These are phyloP conservation scores for Thalpophila matura DNA, from an alignment of 2,888 invertebrate genomes.

Conservation along the genomic window DNA sequence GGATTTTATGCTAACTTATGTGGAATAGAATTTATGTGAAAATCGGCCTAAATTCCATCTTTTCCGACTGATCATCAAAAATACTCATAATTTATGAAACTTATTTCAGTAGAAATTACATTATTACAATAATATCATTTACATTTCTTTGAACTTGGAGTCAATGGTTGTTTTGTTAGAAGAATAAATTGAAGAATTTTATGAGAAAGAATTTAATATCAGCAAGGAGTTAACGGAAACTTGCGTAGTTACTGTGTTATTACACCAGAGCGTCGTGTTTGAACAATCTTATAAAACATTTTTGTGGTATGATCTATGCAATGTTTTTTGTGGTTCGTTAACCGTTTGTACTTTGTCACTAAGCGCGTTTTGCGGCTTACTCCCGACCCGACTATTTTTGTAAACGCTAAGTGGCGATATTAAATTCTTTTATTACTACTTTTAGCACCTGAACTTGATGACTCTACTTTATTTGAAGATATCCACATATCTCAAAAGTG, in stretches of 20 bases:
- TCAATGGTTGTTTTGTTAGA: conserved; percentile 9
- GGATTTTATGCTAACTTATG: conserved; percentile 5
- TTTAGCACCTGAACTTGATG: conserved; percentile 40
- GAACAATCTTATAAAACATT: conserved; percentile 56
- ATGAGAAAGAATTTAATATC: conserved; percentile 41
- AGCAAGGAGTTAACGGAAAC: conserved; percentile 57
- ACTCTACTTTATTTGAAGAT: conserved; percentile 42
- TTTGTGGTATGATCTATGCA: conserved; percentile 57
- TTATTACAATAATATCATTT: conserved; percentile 17
- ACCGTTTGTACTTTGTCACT: conserved; percentile 50
- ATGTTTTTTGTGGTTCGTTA: conserved; percentile 65
- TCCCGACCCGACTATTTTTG: conserved; percentile 22
- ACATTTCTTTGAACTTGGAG: conserved; percentile 20
- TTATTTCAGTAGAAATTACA: conserved; percentile 12
- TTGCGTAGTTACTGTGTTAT: conserved; percentile 48
- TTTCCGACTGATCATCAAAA: conserved; percentile 9
- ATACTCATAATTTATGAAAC: not conserved
- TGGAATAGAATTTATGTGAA: conserved; percentile 2
- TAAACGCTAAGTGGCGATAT: conserved; percentile 26
- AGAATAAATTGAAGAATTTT: conserved; percentile 28
- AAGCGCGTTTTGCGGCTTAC: conserved; percentile 54
- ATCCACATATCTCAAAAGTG: conserved; percentile 58
- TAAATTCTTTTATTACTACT: conserved; percentile 36
- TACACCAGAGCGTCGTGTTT: conserved; percentile 57
- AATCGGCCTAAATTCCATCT: conserved; percentile 15